Percentiles rank a stretch among this genome's conserved stretches.
Conservation (phyloP, 2,888 invertebrate species). For the Caenorhabditis drosophilae region DNA sequence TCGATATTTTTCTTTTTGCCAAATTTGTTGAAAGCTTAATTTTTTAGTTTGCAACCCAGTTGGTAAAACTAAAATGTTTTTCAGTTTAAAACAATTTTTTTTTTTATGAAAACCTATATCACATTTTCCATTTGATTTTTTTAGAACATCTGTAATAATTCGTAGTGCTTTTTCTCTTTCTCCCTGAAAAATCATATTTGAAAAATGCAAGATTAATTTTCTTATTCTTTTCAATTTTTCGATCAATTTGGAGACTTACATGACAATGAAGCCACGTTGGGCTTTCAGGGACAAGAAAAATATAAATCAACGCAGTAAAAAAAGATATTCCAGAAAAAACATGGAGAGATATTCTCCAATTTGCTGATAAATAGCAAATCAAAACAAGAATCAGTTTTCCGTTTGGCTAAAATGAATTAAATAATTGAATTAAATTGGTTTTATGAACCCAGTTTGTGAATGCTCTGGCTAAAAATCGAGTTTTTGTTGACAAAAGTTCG, state of each 20-base stretch:
- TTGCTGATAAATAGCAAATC: slow-evolving; percentile 28
- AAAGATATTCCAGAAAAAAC: slow-evolving; percentile 21
- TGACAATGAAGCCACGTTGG: slow-evolving; percentile 33
- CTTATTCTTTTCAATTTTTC: no score
- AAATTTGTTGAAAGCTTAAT: slow-evolving; percentile 19
- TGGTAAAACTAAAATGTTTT: slow-evolving; percentile 2
- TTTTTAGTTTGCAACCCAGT: slow-evolving; percentile 15
- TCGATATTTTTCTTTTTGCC: slow-evolving; percentile 29
- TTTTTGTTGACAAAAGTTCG: slow-evolving; percentile 27
- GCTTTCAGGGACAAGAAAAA: slow-evolving; percentile 30
- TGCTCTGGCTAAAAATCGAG: slow-evolving; percentile 28
- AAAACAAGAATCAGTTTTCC: slow-evolving; percentile 27
- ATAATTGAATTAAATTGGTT: not conserved
- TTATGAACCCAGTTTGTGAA: slow-evolving; percentile 32
- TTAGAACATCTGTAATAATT: slow-evolving; percentile 9
- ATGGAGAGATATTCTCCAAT: slow-evolving; percentile 35
- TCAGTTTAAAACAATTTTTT: not conserved
- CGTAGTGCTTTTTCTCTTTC: slow-evolving; percentile 10
- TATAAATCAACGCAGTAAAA: slow-evolving; percentile 15
- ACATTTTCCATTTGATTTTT: slow-evolving; percentile 23
- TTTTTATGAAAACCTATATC: slow-evolving; percentile 3
- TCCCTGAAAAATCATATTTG: slow-evolving; percentile 10
- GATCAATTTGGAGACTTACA: slow-evolving; percentile 11
- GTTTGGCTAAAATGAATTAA: slow-evolving; percentile 18
- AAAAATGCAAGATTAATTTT: not conserved